Percentiles rank a stretch among this genome's conserved stretches.
Conservation (phyloP, 2,113 vertebrate species). For the Romanogobio albipinnatus region DNA sequence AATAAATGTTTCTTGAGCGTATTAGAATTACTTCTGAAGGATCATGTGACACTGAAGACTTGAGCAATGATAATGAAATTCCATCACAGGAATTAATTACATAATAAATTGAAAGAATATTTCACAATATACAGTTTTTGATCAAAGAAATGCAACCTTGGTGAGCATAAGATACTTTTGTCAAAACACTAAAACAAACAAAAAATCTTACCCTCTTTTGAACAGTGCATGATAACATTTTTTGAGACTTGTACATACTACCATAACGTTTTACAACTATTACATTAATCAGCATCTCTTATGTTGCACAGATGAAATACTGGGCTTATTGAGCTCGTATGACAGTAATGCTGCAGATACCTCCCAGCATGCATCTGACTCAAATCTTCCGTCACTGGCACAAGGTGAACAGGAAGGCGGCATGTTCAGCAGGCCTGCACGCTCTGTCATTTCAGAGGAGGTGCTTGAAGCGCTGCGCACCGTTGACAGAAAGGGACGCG, state of each 20-base stretch:
- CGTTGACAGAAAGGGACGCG: slow-evolving; percentile 73
- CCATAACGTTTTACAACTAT: background rate
- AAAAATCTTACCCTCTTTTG: background rate
- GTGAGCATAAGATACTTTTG: background rate
- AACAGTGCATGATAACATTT: too few species aligned
- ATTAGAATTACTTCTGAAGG: background rate
- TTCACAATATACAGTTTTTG: background rate
- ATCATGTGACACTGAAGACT: background rate
- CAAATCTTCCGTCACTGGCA: slow-evolving; percentile 32
- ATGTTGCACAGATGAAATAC: slow-evolving; percentile 59
- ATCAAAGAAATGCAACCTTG: background rate
- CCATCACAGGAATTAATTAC: background rate
- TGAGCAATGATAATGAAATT: background rate
- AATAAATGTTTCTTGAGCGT: background rate
- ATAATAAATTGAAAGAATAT: background rate
- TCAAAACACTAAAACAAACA: background rate
- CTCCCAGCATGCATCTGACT: slow-evolving; percentile 67
- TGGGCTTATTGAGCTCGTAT: slow-evolving; percentile 67
- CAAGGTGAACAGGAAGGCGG: slow-evolving; percentile 54
- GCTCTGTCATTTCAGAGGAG: slow-evolving; percentile 72
- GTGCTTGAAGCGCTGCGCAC: slow-evolving; percentile 76
- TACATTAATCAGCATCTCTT: background rate
- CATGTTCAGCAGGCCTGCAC: slow-evolving; percentile 66
- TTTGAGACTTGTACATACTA: too few species aligned
- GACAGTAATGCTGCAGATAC: slow-evolving; percentile 64